Evolutionary conservation across 2,113 vertebrate species (phyloP).

Genomic region (Leptocoma aspasia): DNA sequence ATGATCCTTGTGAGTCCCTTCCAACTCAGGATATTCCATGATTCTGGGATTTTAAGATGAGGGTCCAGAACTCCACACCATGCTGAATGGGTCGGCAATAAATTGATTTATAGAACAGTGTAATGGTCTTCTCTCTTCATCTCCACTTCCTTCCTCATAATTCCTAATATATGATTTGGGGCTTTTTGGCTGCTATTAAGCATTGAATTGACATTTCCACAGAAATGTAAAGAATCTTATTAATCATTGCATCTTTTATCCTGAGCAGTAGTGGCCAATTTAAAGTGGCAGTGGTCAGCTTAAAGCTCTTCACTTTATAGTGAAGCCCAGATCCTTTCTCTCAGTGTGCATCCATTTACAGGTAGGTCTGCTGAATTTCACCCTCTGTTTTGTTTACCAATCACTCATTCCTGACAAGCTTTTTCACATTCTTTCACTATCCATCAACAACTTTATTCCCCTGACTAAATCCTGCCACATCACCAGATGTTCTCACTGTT

Average conservation of each 20-base stretch:
- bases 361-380: not conserved
- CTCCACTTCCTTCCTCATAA: not conserved
- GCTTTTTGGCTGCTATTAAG: not conserved
- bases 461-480: not conserved
- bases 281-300: not conserved
- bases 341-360: not conserved
- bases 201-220: not conserved
- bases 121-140: not conserved
- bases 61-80: not conserved
- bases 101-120: not conserved
- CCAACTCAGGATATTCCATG: not conserved
- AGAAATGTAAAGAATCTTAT: not conserved
- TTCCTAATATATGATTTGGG: not conserved
- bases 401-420: not conserved
- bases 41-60: not conserved
- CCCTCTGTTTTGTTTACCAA: not conserved
- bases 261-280: not conserved
- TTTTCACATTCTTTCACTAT: not conserved
- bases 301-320: not conserved
- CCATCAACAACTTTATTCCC: not conserved
- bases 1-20: not conserved
- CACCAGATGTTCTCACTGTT: not conserved
- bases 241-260: not conserved
- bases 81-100: not conserved
- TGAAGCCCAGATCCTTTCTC: not conserved